Evolutionary conservation across 2,797 vertebrate genomes (phyloP).

Genomic region (Dicrostonyx torquatus): DNA sequence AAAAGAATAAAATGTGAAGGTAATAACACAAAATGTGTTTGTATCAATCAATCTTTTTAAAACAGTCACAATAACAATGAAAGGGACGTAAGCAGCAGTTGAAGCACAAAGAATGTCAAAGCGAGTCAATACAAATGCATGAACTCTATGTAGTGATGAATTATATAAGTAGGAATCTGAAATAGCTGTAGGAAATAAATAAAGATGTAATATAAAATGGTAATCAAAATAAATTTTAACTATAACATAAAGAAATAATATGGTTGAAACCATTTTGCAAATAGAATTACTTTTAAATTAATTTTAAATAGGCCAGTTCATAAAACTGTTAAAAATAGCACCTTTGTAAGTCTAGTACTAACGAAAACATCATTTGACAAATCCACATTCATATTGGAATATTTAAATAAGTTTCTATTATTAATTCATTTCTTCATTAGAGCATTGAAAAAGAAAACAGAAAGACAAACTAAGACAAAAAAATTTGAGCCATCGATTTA

Average conservation of each 20-base stretch:
- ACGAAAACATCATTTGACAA: background rate
- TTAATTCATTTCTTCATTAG: background rate
- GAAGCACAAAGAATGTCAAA: conserved; percentile 25
- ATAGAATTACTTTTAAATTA: background rate
- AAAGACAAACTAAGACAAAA: background rate
- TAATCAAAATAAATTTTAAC: background rate
- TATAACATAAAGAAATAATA: background rate
- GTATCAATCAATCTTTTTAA: background rate
- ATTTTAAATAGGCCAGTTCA: background rate
- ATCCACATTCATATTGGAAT: background rate
- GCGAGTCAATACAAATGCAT: background rate
- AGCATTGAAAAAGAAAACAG: background rate
- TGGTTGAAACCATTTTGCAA: background rate
- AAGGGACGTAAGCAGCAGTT: background rate
- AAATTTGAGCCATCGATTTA: background rate
- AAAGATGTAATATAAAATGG: background rate
- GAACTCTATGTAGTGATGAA: background rate
- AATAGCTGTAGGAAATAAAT: background rate
- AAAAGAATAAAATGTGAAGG: background rate
- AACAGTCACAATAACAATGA: conserved; percentile 5
- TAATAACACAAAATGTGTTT: background rate
- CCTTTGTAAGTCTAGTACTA: background rate
- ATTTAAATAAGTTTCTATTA: background rate
- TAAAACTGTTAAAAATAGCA: background rate
- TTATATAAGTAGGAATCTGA: background rate